Evolutionary conservation across 2,888 invertebrate species (phyloP).

Genomic region (Thereva unica): DNA sequence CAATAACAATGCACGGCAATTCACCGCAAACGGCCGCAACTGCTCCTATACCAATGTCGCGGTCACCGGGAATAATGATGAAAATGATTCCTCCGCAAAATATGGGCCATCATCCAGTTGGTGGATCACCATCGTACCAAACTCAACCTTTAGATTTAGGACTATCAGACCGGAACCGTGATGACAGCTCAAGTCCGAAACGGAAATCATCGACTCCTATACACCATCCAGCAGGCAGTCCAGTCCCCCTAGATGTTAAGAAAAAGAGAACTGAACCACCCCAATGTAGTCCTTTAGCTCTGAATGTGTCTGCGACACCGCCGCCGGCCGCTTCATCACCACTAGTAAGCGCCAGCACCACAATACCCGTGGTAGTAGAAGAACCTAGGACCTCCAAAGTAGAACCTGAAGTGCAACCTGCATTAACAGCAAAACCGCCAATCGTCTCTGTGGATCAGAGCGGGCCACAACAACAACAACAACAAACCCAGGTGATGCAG

Average conservation of each 20-base stretch:
- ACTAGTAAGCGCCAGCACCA: conserved; percentile 65
- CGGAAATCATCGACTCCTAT: conserved; percentile 65
- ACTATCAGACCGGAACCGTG: conserved; percentile 60
- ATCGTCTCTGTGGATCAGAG: not conserved
- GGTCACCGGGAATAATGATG: conserved; percentile 44
- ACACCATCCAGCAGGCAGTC: conserved; percentile 58
- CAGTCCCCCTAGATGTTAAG: conserved; percentile 65
- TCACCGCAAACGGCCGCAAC: conserved; percentile 59
- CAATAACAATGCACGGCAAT: conserved; percentile 58
- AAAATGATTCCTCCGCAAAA: conserved; percentile 58
- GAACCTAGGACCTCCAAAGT: conserved; percentile 6
- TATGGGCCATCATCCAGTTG: conserved; percentile 51
- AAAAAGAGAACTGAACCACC: conserved; percentile 65
- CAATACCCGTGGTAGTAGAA: conserved; percentile 18
- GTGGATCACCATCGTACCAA: conserved; percentile 63
- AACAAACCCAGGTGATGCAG: conserved; percentile 54
- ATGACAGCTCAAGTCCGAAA: conserved; percentile 62
- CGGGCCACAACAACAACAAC: conserved; percentile 54
- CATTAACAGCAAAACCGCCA: conserved; percentile 57
- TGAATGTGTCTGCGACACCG: conserved; percentile 44
- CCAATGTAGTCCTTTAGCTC: conserved; percentile 44
- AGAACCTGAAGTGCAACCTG: conserved; percentile 59
- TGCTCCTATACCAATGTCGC: conserved; percentile 55
- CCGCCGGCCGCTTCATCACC: conserved; percentile 50
- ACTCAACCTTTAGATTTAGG: conserved; percentile 80